Evolutionary conservation across 2,888 invertebrate species (phyloP), one percentile per base, ranked within the genome.

Genomic region (Drosophila neonasuta): DNA sequence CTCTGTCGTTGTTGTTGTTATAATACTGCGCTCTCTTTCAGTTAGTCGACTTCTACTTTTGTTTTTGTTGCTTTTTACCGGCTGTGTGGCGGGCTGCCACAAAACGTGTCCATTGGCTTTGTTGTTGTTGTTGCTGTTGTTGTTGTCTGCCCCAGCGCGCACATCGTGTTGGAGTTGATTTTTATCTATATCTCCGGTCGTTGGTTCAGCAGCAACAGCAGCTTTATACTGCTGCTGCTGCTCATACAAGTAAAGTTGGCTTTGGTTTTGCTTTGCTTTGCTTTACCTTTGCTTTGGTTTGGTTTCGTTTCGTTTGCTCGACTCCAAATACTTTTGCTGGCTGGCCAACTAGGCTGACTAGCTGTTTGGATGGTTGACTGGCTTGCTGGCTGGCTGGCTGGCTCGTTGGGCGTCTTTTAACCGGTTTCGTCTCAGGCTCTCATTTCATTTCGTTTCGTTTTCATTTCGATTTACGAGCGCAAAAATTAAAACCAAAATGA

Each of bases 381-480:
- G 39, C 39, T 39, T 6, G 39, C 39, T 52, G 57, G 34, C 56
- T 55, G 13, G 13, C 13, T 13, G n/a, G n/a, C n/a, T 66, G 44
- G 11, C 34, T 62, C 58, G 66, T 67, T 71, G 68, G 77, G 68
- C 77, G 74, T 77, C 73, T 72, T 48, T 75, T 42, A 80, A 80
- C 73, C 80, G 78, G 80, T 83, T 81, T 65, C 56, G 50, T 63
- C 66, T 68, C 54, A 60, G 75, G 66, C 74, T 68, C 76, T 59
- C 81, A 74, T 80, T 80, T 71, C 73, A 75, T 81, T 82, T 41
- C 39, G 76, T 86, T 84, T 81, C 86, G 80, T 86, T 88, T 87
- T 88, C 88, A 78, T 86, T 86, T 86, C 80, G 75, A 86, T 86
- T 84, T 86, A 81, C 78, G 85, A 87, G 84, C 78, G 66, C 75